Conservation (phyloP, 1,140 invertebrate species). For the Panagrolaimus sp. region DNA sequence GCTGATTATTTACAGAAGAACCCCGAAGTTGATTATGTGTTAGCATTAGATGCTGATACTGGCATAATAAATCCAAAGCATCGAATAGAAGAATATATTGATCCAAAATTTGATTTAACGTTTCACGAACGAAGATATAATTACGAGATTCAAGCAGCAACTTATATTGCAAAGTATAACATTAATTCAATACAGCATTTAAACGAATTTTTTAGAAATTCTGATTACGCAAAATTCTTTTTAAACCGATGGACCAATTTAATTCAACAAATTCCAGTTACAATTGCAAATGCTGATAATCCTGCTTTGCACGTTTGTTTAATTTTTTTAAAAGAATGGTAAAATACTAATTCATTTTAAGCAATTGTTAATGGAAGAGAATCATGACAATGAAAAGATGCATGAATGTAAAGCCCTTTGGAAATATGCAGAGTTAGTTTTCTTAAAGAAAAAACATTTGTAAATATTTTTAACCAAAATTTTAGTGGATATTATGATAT, state of each 20-base stretch:
- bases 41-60: conserved; percentile 7
- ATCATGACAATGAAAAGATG: neutral
- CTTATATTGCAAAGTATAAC: conserved; percentile 9
- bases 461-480: no score
- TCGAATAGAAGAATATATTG: conserved; percentile 9
- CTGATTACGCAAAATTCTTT: neutral
- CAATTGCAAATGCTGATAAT: conserved; percentile 13
- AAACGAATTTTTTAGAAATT: neutral
- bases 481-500: neutral
- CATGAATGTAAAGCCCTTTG: neutral
- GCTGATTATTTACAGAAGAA: no score
- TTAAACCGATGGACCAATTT: neutral
- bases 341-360: no score
- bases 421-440: neutral
- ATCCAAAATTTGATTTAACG: neutral
- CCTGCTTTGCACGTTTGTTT: neutral
- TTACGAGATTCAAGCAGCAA: conserved; percentile 7
- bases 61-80: conserved; percentile 10
- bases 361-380: neutral
- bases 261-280: neutral
- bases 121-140: conserved; percentile 9
- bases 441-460: no score
- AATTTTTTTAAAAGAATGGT: neutral
- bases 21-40: neutral
- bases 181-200: neutral